These are phyloP conservation scores for Burhinus oedicnemus DNA, from an alignment of 2,113 vertebrate species.

Conservation along the genomic window DNA sequence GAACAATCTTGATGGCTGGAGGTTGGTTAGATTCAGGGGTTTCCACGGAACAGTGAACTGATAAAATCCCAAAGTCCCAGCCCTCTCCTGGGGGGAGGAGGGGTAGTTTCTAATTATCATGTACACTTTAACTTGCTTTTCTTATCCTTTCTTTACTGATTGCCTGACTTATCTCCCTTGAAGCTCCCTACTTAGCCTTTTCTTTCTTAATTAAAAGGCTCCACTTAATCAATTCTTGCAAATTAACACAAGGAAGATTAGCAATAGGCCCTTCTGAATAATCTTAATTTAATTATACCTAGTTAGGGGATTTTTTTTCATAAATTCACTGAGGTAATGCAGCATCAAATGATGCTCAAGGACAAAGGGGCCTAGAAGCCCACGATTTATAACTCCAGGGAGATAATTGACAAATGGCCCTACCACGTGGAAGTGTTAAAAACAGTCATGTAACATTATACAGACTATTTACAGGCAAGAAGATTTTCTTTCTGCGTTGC, in stretches of 20 bases:
- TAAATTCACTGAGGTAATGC: neutral
- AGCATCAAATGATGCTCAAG: neutral
- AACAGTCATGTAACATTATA: neutral
- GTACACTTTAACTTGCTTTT: constrained; percentile 24
- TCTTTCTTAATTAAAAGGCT: constrained; percentile 57
- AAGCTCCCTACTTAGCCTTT: constrained; percentile 46
- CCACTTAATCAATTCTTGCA: constrained; percentile 46
- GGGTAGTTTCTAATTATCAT: constrained; percentile 43
- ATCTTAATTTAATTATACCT: constrained; percentile 53
- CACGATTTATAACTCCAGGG: neutral
- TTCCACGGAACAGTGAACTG: neutral
- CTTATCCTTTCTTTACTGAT: constrained; percentile 28
- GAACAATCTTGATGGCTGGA: neutral
- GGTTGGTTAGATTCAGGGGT: neutral
- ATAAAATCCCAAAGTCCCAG: constrained; percentile 28
- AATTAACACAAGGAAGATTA: constrained; percentile 55
- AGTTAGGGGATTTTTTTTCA: neutral
- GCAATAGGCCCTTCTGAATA: constrained; percentile 33
- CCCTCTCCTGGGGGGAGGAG: neutral
- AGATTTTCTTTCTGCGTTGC: neutral
- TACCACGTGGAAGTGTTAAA: neutral
- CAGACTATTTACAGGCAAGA: neutral
- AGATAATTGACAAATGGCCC: neutral
- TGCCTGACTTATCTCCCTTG: constrained; percentile 40
- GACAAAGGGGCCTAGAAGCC: neutral